Evolutionary conservation across 2,888 invertebrate species (phyloP).

Genomic region (Chydorus sphaericus): DNA sequence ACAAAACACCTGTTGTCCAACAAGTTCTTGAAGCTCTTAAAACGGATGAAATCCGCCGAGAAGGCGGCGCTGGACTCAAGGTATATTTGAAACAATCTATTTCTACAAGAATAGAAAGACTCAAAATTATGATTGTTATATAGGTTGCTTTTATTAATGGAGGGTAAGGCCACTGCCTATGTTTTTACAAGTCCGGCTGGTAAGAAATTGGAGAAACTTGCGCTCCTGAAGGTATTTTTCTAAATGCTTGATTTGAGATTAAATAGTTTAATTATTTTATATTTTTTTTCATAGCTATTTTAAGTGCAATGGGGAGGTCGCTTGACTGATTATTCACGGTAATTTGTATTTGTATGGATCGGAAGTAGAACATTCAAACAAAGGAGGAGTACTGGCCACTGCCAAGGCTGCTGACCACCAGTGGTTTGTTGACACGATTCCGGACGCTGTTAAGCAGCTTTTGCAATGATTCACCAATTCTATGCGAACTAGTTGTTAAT

Average conservation of each 20-base stretch:
- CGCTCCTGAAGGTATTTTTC: constrained; percentile 91
- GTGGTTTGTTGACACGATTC: constrained; percentile 56
- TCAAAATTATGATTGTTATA: background rate
- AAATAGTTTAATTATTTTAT: too few relatives aligned
- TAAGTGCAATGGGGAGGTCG: constrained; percentile 74
- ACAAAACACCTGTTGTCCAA: constrained; percentile 67
- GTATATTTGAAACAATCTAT: constrained; percentile 32
- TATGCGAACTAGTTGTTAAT: too few relatives aligned
- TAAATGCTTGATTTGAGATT: too few relatives aligned
- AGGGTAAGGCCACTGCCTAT: constrained; percentile 91
- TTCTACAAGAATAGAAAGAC: too few relatives aligned
- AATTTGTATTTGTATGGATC: constrained; percentile 35
- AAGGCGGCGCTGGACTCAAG: constrained; percentile 95
- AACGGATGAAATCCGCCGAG: constrained; percentile 66
- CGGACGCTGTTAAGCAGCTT: constrained; percentile 30
- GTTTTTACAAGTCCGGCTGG: constrained; percentile 90
- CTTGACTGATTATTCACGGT: constrained; percentile 68
- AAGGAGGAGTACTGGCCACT: constrained; percentile 82
- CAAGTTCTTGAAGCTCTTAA: constrained; percentile 67
- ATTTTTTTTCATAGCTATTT: too few relatives aligned
- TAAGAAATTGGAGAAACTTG: constrained; percentile 99
- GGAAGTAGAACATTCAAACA: constrained; percentile 50
- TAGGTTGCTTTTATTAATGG: constrained; percentile 71
- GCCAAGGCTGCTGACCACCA: constrained; percentile 53
- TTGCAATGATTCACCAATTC: too few relatives aligned